Conservation (phyloP, 1,140 invertebrate genomes). For the Zaprionus nigranus region DNA sequence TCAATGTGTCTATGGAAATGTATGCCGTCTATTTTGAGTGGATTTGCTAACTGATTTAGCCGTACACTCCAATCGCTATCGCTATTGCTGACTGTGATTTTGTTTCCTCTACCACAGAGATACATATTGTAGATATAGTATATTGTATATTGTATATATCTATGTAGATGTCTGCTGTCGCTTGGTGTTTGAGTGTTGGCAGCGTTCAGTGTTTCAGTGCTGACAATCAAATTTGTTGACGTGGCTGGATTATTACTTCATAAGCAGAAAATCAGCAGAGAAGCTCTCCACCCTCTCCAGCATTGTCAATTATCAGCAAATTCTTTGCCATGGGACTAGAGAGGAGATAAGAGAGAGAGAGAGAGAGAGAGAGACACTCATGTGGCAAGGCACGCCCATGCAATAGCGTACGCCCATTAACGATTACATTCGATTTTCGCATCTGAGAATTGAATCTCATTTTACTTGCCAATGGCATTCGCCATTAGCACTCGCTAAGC, state of each 20-base stretch:
- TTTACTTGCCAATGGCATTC: slow-evolving; percentile 71
- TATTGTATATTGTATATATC: neutral
- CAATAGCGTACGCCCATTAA: slow-evolving; percentile 68
- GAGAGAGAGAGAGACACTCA: too few relatives aligned
- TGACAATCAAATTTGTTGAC: slow-evolving; percentile 82
- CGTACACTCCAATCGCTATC: slow-evolving; percentile 53
- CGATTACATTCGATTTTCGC: slow-evolving; percentile 76
- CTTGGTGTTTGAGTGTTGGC: slow-evolving; percentile 44
- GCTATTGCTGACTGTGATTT: slow-evolving; percentile 66
- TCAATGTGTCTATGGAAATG: slow-evolving; percentile 83
- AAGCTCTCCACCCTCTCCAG: slow-evolving; percentile 19
- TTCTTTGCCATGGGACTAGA: slow-evolving; percentile 69
- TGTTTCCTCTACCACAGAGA: slow-evolving; percentile 5
- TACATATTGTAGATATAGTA: neutral
- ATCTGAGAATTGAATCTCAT: slow-evolving; percentile 71
- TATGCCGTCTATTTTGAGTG: slow-evolving; percentile 73
- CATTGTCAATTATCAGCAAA: slow-evolving; percentile 78
- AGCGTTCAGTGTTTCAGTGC: slow-evolving; percentile 54
- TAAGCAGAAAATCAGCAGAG: slow-evolving; percentile 73
- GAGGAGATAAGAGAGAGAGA: neutral
- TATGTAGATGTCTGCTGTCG: slow-evolving; percentile 14
- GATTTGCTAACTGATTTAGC: slow-evolving; percentile 82
- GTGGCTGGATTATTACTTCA: slow-evolving; percentile 83
- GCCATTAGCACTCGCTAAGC: slow-evolving; percentile 67
- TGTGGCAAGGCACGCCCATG: slow-evolving; percentile 24